Evolutionary conservation across 2,797 vertebrate species (phyloP).

Genomic region (Salmo trutta): DNA sequence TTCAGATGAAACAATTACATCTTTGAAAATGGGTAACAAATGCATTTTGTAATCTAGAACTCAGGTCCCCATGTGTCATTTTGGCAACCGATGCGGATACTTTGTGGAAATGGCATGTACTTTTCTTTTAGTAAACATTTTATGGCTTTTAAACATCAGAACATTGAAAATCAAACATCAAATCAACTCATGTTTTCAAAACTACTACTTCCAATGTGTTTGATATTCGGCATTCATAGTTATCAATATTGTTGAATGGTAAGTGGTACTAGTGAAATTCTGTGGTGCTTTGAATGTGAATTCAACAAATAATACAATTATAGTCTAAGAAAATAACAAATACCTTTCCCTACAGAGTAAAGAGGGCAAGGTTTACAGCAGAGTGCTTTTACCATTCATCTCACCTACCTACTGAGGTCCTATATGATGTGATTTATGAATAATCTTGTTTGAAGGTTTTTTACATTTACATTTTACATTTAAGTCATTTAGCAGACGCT

Average conservation of each 20-base stretch:
- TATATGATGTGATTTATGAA: neutral
- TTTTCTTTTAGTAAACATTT: neutral
- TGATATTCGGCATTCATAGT: neutral
- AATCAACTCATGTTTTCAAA: neutral
- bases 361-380: neutral
- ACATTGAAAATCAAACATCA: neutral
- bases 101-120: neutral
- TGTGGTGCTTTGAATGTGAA: neutral
- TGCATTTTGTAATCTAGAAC: neutral
- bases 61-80: neutral
- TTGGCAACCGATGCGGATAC: neutral
- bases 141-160: no score
- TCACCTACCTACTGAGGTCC: neutral
- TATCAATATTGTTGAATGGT: neutral
- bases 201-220: neutral
- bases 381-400: neutral
- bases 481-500: no score
- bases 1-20: conserved; percentile 8
- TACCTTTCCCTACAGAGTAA: neutral
- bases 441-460: neutral
- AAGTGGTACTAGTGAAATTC: neutral
- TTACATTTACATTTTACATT: no score
- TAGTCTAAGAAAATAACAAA: neutral
- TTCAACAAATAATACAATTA: neutral
- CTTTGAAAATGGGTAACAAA: neutral